Evolutionary conservation across 2,888 invertebrate species (phyloP), one percentile per base, ranked within the genome.

Genomic region (Latheticus oryzae): DNA sequence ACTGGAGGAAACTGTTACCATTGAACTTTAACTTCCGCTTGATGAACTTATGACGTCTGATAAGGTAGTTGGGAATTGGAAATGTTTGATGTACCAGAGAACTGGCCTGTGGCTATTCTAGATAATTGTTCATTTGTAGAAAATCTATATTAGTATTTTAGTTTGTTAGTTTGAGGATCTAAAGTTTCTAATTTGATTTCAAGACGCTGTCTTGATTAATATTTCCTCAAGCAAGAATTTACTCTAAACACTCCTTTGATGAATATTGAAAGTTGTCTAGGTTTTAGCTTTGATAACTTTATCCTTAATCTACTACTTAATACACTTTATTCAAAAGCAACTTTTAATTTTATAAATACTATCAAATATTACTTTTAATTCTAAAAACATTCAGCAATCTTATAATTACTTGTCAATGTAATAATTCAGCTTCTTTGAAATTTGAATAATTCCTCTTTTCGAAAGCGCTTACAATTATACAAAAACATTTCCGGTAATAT

Each of bases 401-500:
- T n/a, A n/a, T n/a, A n/a, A n/a, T n/a, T n/a, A n/a, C n/a, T n/a
- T n/a, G n/a, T n/a, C n/a, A n/a, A n/a, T n/a, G n/a, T n/a, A n/a
- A n/a, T 33, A 32, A 32, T 47, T 23, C 19, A 9, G 12, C 21
- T 2, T 16, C 17, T 43, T 43, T 24, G 15, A 43, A 28, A 32
- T 30, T 12, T 26, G 24, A n/a, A 42, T 8, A 23, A 5, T 42
- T 42, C n/a, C n/a, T n/a, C n/a, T n/a, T n/a, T n/a, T 11, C 7
- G 30, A 8, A 21, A 17, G 8, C 5, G n/a, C n/a, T n/a, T n/a
- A n/a, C 55, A 55, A 55, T 55, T 55, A 55, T 48, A 55, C 13
- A 48, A 40, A 48, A 55, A 48, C 40, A 48, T 55, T 48, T 48
- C 30, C 8, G 16, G 55, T 45, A 47, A 58, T 64, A 62, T 66